Base-by-base conservation (phyloP, 2,113 vertebrate species). In the Suncus etruscus region DNA sequence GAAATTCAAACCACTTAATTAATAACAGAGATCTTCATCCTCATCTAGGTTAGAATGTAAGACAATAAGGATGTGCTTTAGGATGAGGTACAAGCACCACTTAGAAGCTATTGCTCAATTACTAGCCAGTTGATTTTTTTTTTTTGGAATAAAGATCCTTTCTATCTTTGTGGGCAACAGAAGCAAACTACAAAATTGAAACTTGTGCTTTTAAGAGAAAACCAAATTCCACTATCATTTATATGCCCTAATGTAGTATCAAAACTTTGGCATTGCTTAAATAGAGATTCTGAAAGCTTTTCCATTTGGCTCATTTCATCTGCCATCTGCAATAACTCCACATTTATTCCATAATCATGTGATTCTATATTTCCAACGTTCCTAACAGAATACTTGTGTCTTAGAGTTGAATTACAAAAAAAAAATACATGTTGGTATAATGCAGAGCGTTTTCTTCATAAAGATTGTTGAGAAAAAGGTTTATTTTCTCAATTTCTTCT, bases 401-500 rank as follows among this genome's bases (percentile, higher is more conserved):
- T 70, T 82, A 29, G 9, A 45, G 24, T 18, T n/a, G 25, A 80
- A 51, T 48, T 50, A 24, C 10, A 75, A 48, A 79, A 51, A 66
- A 4, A 87, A 45, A 25, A 54, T 51, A 31, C 2, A 11, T 16
- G 25, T 9, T 9, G 2, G 32, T 73, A 31, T 27, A 25, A 61
- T 22, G 61, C 1, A 8, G 75, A 50, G 31, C 8, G 5, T 73
- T 80, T 73, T 83, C 72, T 91, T 51, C 27, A 11, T 27, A 14
- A 45, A 90, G 61, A 70, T 31, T 22, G 24, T 58, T 82, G 82
- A 11, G 45, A 77, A 77, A 45, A 63, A 31, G 11, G 27, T 1
- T 77, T 32, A 80, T 47, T 90, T 90, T 94, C 74, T 51, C 32
- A 80, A 87, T 91, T 79, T 83, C 11, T 94, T 87, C 78, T 87